phyloP scores from a whole-genome alignment of 2,113 vertebrate genomes.

The Tetraodon nigroviridis region DNA sequence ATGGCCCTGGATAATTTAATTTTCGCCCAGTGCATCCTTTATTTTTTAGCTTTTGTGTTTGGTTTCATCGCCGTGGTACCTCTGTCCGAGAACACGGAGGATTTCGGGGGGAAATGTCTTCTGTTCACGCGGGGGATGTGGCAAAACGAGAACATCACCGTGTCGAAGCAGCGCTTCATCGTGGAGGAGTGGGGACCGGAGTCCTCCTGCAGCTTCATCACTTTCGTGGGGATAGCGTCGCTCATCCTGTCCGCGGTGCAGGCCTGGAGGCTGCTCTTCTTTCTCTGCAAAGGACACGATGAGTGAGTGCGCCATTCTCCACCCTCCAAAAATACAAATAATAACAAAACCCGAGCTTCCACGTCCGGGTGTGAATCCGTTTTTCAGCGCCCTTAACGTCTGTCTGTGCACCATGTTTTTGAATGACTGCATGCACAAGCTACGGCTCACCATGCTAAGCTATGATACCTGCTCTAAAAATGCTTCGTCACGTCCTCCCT shows the following conservation, averaged over 20 bases:
- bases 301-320: conserved; percentile 80
- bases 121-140: conserved; percentile 95
- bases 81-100: conserved; percentile 88
- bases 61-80: conserved; percentile 91
- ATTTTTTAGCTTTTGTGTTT: conserved; percentile 88
- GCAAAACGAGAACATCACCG: conserved; percentile 94
- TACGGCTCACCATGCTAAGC: background rate
- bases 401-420: background rate
- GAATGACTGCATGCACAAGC: background rate
- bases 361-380: conserved; percentile 1
- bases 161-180: conserved; percentile 89
- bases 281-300: conserved; percentile 94
- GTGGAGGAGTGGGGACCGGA: conserved; percentile 95
- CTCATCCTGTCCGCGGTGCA: conserved; percentile 89
- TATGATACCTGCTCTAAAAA: background rate
- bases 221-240: conserved; percentile 87
- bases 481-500: conserved; percentile 22
- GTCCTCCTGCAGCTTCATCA: conserved; percentile 92
- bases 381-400: conserved; percentile 6
- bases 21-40: conserved; percentile 87
- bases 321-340: background rate
- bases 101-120: conserved; percentile 90
- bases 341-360: background rate
- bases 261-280: conserved; percentile 92
- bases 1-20: conserved; percentile 88